Conservation (phyloP, 2,797 vertebrate species). For the Propithecus perrieri region DNA sequence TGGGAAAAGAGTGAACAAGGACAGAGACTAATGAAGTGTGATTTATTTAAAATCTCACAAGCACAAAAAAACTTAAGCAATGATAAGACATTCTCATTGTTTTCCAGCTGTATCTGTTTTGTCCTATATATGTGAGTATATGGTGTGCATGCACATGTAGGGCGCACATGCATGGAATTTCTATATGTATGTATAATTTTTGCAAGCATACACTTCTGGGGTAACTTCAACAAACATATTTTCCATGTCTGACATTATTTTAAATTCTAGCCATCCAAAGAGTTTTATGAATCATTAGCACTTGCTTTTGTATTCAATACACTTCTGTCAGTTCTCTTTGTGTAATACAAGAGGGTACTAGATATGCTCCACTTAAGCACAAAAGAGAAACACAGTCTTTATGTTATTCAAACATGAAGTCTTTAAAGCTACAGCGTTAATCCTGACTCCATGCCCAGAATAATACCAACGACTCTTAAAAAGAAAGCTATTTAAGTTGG, state of each 20-base stretch:
- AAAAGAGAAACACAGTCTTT: not conserved
- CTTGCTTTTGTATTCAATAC: not conserved
- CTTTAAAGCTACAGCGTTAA: not conserved
- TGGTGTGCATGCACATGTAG: not conserved
- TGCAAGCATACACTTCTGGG: not conserved
- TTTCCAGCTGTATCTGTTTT: not conserved
- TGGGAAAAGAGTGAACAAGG: not conserved
- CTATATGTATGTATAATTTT: not conserved
- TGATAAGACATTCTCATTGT: not conserved
- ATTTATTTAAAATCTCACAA: not conserved
- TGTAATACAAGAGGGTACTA: not conserved
- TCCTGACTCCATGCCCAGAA: not conserved
- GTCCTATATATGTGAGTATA: not conserved
- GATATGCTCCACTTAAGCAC: not conserved
- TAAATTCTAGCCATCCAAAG: not conserved
- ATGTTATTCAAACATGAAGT: not conserved
- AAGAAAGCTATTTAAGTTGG: not conserved
- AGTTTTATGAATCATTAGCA: not conserved
- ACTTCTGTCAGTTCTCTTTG: not conserved
- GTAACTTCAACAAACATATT: not conserved
- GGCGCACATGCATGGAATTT: not conserved
- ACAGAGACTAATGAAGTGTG: not conserved
- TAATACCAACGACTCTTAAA: not conserved
- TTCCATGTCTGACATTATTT: not conserved
- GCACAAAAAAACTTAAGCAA: not conserved